Evolutionary conservation across 2,888 invertebrate genomes (phyloP), one percentile per base, ranked within the genome.

Genomic region (Callosobruchus maculatus): DNA sequence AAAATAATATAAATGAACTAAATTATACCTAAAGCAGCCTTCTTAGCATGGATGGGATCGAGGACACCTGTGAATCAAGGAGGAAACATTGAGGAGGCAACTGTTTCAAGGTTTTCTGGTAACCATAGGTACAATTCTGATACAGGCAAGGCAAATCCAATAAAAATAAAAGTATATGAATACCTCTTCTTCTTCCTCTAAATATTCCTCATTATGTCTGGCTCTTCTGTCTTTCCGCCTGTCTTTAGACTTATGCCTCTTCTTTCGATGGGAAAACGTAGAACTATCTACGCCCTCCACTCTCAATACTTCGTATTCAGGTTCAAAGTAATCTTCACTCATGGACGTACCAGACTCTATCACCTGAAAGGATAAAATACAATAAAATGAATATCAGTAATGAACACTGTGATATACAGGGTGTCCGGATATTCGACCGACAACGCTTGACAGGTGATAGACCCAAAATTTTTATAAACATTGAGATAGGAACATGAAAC

Each of bases 241-340:
- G 76, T 89, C 88, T 81, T 89, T 90, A 2, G 88, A 88, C 87
- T 91, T 92, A 80, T 91, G 91, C 71, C 91, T 88, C 82, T 91
- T 91, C 80, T 91, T 91, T 21, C 91, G 86, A 77, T 89, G 89
- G 85, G 91, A 80, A 89, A 89, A 79, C 21, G 21, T 9, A 20
- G 68, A 30, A 72, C 76, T 71, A 89, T 81, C 80, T 91, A 94
- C 91, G 26, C 95, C 95, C 85, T 96, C 95, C 81, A 94, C 91
- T 77, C 95, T 90, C 83, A 96, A 87, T 73, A 96, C 94, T 88
- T 96, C 96, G 85, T 96, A 96, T 83, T 95, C 95, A 0, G 94
- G 93, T 81, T 92, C 92, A 82, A 91, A 92, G 77, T 86, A 87
- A 77, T 92, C 92, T 78, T 92, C 92, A 81, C 91, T 91, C 71